These are phyloP conservation scores for Microctonus aethiopoides DNA, from an alignment of 2,888 invertebrate genomes.

Conservation along the genomic window DNA sequence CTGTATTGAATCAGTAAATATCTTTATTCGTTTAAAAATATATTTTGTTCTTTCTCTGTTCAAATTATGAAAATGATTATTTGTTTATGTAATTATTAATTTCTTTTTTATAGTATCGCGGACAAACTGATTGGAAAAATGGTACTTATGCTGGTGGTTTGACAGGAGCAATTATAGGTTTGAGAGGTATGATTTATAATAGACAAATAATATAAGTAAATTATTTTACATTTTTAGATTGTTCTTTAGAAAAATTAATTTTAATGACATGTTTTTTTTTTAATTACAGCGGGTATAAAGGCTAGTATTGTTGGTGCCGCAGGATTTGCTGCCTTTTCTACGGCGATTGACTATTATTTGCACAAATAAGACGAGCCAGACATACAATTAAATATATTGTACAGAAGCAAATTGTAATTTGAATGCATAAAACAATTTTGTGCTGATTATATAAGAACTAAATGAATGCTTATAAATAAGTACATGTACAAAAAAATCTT, in stretches of 20 bases:
- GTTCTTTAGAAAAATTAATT: conserved; percentile 31
- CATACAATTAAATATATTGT: conserved; percentile 33
- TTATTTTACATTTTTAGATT: neutral
- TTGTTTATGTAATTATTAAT: conserved; percentile 2
- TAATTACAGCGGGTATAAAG: conserved; percentile 84
- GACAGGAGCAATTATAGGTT: conserved; percentile 91
- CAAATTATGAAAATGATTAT: neutral
- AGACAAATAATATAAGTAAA: neutral
- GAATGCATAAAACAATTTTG: conserved; percentile 2
- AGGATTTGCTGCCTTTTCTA: conserved; percentile 98
- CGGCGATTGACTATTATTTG: conserved; percentile 97
- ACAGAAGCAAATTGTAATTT: conserved; percentile 7
- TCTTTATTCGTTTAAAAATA: too few species aligned
- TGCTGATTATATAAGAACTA: conserved; percentile 12
- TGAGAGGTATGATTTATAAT: conserved; percentile 74
- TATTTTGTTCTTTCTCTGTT: neutral
- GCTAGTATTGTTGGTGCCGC: conserved; percentile 94
- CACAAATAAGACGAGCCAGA: conserved; percentile 61
- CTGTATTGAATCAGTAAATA: conserved; percentile 87
- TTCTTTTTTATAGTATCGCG: conserved; percentile 73
- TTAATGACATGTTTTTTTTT: conserved; percentile 54
- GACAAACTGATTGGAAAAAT: conserved; percentile 96
- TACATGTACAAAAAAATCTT: conserved; percentile 40
- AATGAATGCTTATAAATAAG: conserved; percentile 49
- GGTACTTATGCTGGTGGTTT: conserved; percentile 94